Conservation (phyloP, 2,888 invertebrate genomes). For the Oeneis ivallda region DNA sequence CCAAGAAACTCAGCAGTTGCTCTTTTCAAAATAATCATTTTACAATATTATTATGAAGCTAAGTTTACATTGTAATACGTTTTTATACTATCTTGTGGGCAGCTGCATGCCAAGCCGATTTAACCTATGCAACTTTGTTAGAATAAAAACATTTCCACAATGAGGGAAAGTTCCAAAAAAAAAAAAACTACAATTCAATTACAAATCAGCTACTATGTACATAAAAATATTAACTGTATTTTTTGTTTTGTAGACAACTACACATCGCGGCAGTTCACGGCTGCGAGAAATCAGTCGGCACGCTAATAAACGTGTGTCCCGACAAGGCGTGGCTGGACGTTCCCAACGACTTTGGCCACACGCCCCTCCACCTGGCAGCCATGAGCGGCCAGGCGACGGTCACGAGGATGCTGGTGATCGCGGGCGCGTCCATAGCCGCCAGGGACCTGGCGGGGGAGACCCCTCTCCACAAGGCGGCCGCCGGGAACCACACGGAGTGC, state of each 20-base stretch:
- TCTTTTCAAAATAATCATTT: too few relatives aligned
- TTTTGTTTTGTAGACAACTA: constrained; percentile 83
- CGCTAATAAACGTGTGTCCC: constrained; percentile 89
- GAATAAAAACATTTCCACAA: too few relatives aligned
- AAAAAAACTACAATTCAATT: too few relatives aligned
- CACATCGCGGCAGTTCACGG: constrained; percentile 92
- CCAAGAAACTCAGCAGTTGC: too few relatives aligned
- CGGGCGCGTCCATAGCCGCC: constrained; percentile 86
- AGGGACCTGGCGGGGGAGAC: constrained; percentile 92
- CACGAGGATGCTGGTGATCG: constrained; percentile 88
- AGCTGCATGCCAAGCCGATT: too few relatives aligned
- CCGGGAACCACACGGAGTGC: constrained; percentile 85
- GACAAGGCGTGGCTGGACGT: constrained; percentile 89
- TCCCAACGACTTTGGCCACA: constrained; percentile 89
- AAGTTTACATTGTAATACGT: too few relatives aligned
- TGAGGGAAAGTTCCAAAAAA: too few relatives aligned
- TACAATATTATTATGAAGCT: too few relatives aligned
- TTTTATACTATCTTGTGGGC: too few relatives aligned
- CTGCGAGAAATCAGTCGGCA: constrained; percentile 86
- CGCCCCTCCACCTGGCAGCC: constrained; percentile 93
- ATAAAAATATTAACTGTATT: too few relatives aligned
- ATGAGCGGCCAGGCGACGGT: constrained; percentile 88
- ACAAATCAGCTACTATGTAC: too few relatives aligned
- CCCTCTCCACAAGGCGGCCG: constrained; percentile 91
- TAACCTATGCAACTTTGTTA: too few relatives aligned